phyloP scores from a whole-genome alignment of 1,140 invertebrate species.

The Rhagoletis pomonella region DNA sequence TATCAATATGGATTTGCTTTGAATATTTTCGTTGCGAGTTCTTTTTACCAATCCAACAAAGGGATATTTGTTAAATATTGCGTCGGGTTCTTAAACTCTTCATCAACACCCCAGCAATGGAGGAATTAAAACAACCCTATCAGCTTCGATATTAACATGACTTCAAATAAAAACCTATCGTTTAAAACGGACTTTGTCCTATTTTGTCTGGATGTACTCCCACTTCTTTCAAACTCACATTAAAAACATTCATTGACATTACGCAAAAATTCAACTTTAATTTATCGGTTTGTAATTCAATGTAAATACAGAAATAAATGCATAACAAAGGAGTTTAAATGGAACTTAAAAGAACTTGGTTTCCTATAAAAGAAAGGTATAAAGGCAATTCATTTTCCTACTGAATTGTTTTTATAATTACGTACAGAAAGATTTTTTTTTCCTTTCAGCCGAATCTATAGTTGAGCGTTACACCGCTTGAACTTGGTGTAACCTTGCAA shows the following conservation, averaged over 20 bases:
- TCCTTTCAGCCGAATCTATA: constrained; percentile 55
- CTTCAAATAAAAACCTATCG: no score
- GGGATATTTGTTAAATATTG: no score
- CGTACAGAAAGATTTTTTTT: neutral
- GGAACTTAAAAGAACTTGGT: constrained; percentile 10
- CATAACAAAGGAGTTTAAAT: constrained; percentile 1
- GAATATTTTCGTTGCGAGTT: no score
- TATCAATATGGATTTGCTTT: no score
- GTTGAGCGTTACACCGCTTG: constrained; percentile 57
- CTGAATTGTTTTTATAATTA: neutral
- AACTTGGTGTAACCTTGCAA: constrained; percentile 55
- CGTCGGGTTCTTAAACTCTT: no score
- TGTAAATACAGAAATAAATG: constrained; percentile 1
- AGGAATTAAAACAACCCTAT: no score
- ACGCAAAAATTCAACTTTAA: constrained; percentile 20
- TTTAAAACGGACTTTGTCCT: neutral
- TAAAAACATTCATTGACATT: neutral
- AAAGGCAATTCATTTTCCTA: neutral
- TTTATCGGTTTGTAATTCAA: constrained; percentile 18
- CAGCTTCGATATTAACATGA: no score
- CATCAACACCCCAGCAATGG: no score
- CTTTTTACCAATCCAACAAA: no score
- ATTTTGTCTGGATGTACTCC: neutral
- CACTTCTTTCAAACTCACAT: neutral
- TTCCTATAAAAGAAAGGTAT: neutral